phyloP scores from a whole-genome alignment of 2,113 vertebrate species.

The Dinomys branickii region DNA sequence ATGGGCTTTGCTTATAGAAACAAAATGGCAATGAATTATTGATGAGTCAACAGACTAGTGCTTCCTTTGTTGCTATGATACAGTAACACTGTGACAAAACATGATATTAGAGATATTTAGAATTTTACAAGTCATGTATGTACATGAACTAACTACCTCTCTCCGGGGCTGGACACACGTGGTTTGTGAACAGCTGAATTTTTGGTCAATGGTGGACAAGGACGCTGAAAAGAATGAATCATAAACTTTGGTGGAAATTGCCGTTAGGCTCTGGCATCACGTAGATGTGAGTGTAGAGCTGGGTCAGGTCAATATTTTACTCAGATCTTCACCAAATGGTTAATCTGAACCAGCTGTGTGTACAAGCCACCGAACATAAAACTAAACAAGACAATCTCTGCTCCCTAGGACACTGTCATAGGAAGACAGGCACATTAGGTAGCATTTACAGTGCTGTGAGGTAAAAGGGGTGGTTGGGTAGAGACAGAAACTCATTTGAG shows the following conservation, averaged over 20 bases:
- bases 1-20: background rate
- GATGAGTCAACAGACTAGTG: slow-evolving; percentile 16
- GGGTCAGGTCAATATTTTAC: background rate
- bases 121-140: background rate
- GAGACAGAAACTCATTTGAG: background rate
- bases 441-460: background rate
- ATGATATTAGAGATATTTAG: background rate
- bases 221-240: background rate
- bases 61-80: slow-evolving; percentile 26
- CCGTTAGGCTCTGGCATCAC: background rate
- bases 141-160: background rate
- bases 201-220: background rate
- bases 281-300: background rate
- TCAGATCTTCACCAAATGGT: background rate
- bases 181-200: slow-evolving; percentile 24
- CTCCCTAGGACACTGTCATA: background rate
- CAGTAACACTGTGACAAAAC: background rate
- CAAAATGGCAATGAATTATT: slow-evolving; percentile 41
- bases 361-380: background rate
- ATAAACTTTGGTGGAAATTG: background rate
- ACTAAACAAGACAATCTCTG: background rate
- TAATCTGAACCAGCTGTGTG: background rate
- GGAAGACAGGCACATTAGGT: background rate
- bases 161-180: background rate
- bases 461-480: background rate